phyloP scores from a whole-genome alignment of 1,140 invertebrate species.

The Maconellicoccus hirsutus region DNA sequence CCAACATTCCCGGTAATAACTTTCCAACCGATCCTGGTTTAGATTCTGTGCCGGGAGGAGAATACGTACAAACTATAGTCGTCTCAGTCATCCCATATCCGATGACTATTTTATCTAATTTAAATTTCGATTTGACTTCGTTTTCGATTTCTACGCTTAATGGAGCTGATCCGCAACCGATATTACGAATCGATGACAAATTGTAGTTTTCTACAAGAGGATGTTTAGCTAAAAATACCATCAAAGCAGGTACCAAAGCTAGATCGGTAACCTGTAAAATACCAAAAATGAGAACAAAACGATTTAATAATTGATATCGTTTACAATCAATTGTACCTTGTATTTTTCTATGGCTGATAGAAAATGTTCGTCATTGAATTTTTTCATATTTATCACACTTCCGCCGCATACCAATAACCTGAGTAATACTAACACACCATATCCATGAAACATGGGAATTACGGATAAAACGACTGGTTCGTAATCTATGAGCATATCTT shows the following conservation, averaged over 20 bases:
- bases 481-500: conserved; percentile 23
- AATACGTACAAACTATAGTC: conserved; percentile 37
- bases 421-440: conserved; percentile 42
- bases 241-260: conserved; percentile 49
- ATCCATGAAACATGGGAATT: conserved; percentile 54
- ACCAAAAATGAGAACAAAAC: too few species aligned
- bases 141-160: conserved; percentile 30
- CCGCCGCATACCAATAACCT: not conserved
- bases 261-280: conserved; percentile 41
- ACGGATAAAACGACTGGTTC: conserved; percentile 46
- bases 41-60: conserved; percentile 32
- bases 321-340: conserved; percentile 9
- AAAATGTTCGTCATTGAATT: not conserved
- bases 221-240: conserved; percentile 51
- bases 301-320: not conserved
- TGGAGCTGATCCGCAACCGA: conserved; percentile 47
- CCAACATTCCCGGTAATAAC: conserved; percentile 46
- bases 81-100: conserved; percentile 60
- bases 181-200: conserved; percentile 42
- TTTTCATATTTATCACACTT: not conserved
- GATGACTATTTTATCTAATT: conserved; percentile 41
- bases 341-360: not conserved
- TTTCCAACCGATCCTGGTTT: conserved; percentile 46
- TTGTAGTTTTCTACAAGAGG: conserved; percentile 48
- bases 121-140: conserved; percentile 40